phyloP scores from a whole-genome alignment of 2,113 vertebrate species.

The Columba livia region DNA sequence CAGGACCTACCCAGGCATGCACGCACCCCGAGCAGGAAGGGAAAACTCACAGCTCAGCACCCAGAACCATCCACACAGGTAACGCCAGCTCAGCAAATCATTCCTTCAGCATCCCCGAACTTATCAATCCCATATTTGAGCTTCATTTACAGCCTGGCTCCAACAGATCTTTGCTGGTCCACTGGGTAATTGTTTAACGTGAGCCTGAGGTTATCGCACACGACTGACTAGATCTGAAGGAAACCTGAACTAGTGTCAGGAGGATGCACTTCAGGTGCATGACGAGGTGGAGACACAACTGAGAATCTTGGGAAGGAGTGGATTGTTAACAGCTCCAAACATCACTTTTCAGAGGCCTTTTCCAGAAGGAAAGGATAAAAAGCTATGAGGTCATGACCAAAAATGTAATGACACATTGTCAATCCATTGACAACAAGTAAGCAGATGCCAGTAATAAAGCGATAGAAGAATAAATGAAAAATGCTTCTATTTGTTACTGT shows the following conservation, averaged over 20 bases:
- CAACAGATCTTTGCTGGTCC: not conserved
- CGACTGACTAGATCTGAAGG: not conserved
- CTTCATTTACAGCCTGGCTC: not conserved
- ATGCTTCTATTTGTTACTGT: not conserved
- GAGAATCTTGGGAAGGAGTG: not conserved
- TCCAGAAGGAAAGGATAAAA: not conserved
- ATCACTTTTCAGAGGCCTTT: not conserved
- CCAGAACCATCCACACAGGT: not conserved
- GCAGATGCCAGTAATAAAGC: not conserved
- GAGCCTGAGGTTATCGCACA: not conserved
- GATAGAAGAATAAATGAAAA: not conserved
- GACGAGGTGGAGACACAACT: not conserved
- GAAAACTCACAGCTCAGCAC: not conserved
- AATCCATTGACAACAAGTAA: not conserved
- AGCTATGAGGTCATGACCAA: not conserved
- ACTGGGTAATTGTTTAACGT: not conserved
- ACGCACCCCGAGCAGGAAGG: not conserved
- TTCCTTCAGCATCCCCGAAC: not conserved
- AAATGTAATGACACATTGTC: not conserved
- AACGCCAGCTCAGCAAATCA: not conserved
- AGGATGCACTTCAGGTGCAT: not conserved
- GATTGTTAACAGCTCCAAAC: not conserved
- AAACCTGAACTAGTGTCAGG: not conserved
- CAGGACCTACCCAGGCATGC: not conserved
- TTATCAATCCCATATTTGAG: not conserved